These are phyloP conservation scores for Drosophila varians DNA, from an alignment of 1,140 invertebrate genomes.

Conservation along the genomic window DNA sequence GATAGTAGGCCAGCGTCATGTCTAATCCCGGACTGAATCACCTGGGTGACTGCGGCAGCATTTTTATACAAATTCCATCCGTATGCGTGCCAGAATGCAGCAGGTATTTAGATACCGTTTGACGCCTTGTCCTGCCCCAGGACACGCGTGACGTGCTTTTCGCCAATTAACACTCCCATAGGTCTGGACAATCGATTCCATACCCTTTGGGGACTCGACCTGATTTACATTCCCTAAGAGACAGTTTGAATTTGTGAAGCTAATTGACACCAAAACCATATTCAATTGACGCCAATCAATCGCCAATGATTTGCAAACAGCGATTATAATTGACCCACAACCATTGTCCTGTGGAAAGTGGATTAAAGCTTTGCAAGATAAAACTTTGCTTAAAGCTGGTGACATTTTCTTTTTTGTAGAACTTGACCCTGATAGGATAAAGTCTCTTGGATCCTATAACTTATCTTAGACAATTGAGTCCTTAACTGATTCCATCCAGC, in stretches of 20 bases:
- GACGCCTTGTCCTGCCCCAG: constrained; percentile 23
- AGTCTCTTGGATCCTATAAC: too few relatives aligned
- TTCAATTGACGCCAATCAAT: constrained; percentile 12
- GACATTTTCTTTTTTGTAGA: too few relatives aligned
- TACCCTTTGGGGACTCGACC: constrained; percentile 19
- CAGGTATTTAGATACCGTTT: constrained; percentile 50
- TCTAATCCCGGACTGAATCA: neutral
- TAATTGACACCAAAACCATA: constrained; percentile 54
- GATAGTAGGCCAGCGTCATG: constrained; percentile 58
- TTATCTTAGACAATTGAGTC: too few relatives aligned
- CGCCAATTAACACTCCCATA: constrained; percentile 50
- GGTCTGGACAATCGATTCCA: constrained; percentile 41
- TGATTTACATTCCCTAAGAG: constrained; percentile 39
- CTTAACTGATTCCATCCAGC: too few relatives aligned
- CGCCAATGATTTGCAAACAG: neutral
- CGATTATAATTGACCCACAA: neutral
- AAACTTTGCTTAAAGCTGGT: too few relatives aligned
- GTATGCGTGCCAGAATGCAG: constrained; percentile 35
- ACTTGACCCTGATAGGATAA: too few relatives aligned
- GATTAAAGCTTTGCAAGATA: too few relatives aligned
- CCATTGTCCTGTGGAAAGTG: neutral
- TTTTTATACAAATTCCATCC: constrained; percentile 53
- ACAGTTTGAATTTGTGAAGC: constrained; percentile 27
- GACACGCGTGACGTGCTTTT: constrained; percentile 48
- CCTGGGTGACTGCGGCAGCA: neutral